Base-by-base conservation (phyloP, 2,888 invertebrate genomes). In the Ommatoiulus sabulosus region DNA sequence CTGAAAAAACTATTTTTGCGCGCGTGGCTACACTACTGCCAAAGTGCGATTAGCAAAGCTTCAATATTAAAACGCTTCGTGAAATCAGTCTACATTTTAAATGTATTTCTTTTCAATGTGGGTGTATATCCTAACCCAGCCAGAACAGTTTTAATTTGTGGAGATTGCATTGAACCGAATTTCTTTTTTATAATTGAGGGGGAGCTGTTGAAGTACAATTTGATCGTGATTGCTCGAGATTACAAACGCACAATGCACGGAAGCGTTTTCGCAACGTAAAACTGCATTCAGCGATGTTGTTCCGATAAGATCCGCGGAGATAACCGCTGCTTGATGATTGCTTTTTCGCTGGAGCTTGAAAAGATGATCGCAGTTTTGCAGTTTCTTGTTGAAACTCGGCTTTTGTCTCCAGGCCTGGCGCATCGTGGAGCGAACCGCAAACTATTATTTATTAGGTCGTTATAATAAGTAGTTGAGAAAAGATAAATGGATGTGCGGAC, bases 281-380 rank as follows among this genome's bases (percentile, higher is more conserved):
- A 20, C 63, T 63, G 63, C 72, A 72, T 72, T 72, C 72, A 24
- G 24, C 72, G n/a, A 72, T 24, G 72, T 72, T 72, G 72, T 72
- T 72, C 72, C 72, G 72, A 72, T 72, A 24, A 72, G 72, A 72
- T 72, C 72, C 24, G 24, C 24, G 3, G 0, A 20, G 72, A 72
- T 72, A 72, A 24, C 72, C 72, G 24, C 72, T 72, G 24, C 24
- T 72, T 72, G 20, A 72, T 72, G 72, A 72, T 72, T 72, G 72
- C 24, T 72, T 72, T 72, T 10, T 72, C 72, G 24, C 72, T 72
- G 72, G 72, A 72, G 72, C 72, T 72, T 72, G 72, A 72, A 72
- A 10, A 72, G 72, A 72, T 72, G 72, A 72, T 72, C 24, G 72
- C 72, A 24, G 24, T 72, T 72, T 7, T 72, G 20, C n/a, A 12